Base-by-base conservation (phyloP, 2,113 vertebrate genomes). In the Triplophysa rosa region DNA sequence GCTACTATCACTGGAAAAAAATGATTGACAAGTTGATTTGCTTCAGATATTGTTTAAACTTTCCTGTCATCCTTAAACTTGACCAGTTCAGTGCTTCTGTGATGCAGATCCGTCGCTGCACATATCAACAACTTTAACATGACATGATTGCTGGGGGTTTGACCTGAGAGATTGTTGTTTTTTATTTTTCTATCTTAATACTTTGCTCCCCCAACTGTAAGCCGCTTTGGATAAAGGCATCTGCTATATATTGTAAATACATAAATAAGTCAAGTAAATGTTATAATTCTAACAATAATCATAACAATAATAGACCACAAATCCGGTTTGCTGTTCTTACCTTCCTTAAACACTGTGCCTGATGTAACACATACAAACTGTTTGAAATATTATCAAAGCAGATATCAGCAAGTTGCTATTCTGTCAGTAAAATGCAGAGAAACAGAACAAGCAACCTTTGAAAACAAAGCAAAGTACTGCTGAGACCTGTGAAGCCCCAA, bases 21-120 rank as follows among this genome's bases (percentile, higher is more conserved):
- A 75, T 63, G 42, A 75, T 23, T 63, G 70, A 73, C 70, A 73
- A 59, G 70, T 21, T 73, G 33, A 73, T 40, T 73, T 2, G 16
- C 49, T 52, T 52, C 49, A 17, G 19, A 52, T 52, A 52, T 52
- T 58, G 23, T 63, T 49, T 75, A 21, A 75, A 75, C 49, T 63
- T 63, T 14, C 16, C 72, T 49, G 40, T 63, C 72, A 75, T 40
- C 72, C 70, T 84, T 85, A 83, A 75, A 10, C 58, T 21, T 63
- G 21, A 40, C 72, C 72, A 49, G 58, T 75, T 63, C 59, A 63
- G 16, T 47, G 59, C 70, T 14, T 45, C 6, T 52, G 63, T 65
- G 81, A 68, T 80, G 67, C 72, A 21, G 21, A 42, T 58, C n/a
- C 37, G 29, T 67, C 9, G 23, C n/a, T 23, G 13, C 29, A 23